Evolutionary conservation across 2,888 invertebrate species (phyloP).

Genomic region (Phyto melanocephala): DNA sequence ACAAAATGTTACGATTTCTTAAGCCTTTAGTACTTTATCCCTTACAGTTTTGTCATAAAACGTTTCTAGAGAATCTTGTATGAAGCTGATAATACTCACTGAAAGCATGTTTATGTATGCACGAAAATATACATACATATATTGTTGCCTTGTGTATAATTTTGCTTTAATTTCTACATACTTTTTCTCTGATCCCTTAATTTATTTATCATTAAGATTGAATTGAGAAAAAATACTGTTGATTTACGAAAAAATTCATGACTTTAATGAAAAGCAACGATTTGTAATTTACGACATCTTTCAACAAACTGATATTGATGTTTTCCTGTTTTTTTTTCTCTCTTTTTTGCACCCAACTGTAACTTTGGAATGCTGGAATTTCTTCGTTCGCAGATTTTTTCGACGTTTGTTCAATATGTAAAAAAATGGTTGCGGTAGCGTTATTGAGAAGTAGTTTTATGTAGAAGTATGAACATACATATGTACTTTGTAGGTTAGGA

Average conservation of each 20-base stretch:
- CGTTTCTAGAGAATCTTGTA: constrained; percentile 32
- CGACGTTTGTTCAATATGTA: neutral
- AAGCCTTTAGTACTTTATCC: constrained; percentile 17
- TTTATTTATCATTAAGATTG: constrained; percentile 29
- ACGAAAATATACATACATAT: neutral
- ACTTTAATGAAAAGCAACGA: constrained; percentile 50
- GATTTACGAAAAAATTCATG: constrained; percentile 15
- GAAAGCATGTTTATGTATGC: no score
- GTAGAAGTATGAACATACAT: no score
- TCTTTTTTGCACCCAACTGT: neutral
- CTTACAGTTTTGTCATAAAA: neutral
- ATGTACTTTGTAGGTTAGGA: no score
- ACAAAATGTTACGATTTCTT: neutral
- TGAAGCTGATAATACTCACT: neutral
- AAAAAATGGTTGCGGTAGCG: constrained; percentile 28
- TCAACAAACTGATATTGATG: constrained; percentile 60
- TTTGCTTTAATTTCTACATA: neutral
- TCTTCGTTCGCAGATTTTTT: neutral
- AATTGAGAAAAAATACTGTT: neutral
- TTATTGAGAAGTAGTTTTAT: neutral
- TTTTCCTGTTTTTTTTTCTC: constrained; percentile 49
- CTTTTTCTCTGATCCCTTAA: neutral
- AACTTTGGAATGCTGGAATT: constrained; percentile 41
- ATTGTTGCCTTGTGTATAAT: neutral
- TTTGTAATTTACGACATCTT: constrained; percentile 64